A percentile compares a stretch with the other conserved stretches of the same genome.
phyloP scores from a whole-genome alignment of 2,113 vertebrate genomes.

The Barbus barbus region DNA sequence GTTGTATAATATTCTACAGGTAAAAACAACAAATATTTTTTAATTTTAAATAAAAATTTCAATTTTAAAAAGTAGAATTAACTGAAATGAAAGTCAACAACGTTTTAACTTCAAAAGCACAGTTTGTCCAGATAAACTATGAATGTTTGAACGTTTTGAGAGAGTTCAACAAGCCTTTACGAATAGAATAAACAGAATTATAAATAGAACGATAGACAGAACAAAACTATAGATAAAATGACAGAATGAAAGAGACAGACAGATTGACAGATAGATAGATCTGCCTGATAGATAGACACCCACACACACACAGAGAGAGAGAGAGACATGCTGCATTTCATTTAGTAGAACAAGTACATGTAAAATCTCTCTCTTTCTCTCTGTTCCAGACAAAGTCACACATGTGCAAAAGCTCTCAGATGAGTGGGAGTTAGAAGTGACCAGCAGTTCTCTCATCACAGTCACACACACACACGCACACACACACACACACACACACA shows the following conservation, averaged over 20 bases:
- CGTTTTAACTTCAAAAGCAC: no score
- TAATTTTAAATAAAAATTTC: no score
- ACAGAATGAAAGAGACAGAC: background rate
- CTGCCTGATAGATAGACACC: background rate
- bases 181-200: no score
- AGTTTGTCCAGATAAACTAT: no score
- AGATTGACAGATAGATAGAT: background rate
- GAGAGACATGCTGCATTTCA: background rate
- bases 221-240: background rate
- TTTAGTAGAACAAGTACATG: conserved; percentile 12
- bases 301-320: background rate
- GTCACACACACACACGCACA: background rate
- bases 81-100: no score
- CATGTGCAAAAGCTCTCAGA: conserved; percentile 5
- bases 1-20: no score
- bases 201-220: no score
- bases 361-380: background rate
- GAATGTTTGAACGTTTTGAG: no score
- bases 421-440: conserved; percentile 31
- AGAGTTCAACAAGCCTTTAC: no score
- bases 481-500: conserved; percentile 4
- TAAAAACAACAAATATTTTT: no score
- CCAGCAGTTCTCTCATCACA: conserved; percentile 38
- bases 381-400: background rate
- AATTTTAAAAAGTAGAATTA: no score